Conservation (phyloP, 2,797 vertebrate species). For the Muscicapa comitata region DNA sequence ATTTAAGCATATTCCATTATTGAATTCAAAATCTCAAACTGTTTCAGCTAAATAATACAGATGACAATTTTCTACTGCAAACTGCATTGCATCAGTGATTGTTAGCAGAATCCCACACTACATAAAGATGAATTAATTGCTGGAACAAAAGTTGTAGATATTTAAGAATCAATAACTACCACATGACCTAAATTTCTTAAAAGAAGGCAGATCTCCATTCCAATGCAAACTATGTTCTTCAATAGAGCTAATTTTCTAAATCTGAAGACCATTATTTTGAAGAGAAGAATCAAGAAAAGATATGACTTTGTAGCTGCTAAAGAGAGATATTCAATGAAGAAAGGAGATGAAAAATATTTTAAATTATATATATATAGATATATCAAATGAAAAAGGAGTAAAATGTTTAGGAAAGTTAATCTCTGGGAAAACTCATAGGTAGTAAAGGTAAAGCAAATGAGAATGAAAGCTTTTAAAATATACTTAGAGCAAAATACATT, state of each 20-base stretch:
- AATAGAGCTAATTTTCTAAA: neutral
- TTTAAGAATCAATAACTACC: neutral
- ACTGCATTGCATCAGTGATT: neutral
- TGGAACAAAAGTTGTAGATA: neutral
- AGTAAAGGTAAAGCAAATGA: no score
- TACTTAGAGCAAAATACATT: no score
- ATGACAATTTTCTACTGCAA: neutral
- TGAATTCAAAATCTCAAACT: neutral
- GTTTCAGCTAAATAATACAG: neutral
- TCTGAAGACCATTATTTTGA: neutral
- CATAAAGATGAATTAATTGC: neutral
- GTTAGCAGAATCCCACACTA: neutral
- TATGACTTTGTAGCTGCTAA: accelerated
- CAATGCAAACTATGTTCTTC: neutral
- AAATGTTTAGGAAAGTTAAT: no score
- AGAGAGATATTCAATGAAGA: neutral
- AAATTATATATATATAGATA: neutral
- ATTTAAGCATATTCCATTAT: neutral
- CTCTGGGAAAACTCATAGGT: no score
- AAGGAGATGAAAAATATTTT: neutral
- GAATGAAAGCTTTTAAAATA: no score
- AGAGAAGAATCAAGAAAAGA: neutral
- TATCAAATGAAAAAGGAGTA: no score
- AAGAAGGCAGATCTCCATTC: neutral
- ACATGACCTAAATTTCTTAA: neutral